Evolutionary conservation across 1,140 invertebrate species (phyloP).

Genomic region (Mya arenaria): DNA sequence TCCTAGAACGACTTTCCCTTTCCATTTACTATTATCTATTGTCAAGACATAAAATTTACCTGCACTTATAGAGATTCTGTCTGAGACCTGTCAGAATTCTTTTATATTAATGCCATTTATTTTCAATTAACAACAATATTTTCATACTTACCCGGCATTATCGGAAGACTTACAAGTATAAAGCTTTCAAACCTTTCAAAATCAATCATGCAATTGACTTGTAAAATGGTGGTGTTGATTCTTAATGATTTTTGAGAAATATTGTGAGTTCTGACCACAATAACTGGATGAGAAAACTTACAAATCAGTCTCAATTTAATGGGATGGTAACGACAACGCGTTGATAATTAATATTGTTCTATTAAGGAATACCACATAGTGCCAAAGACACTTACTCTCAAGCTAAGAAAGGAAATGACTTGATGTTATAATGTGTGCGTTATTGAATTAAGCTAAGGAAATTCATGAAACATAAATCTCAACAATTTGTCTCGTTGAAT

Average conservation of each 20-base stretch:
- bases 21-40: neutral
- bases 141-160: too few species aligned
- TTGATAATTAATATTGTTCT: too few species aligned
- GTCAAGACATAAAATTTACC: neutral
- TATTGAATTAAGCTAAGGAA: too few species aligned
- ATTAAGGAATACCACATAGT: too few species aligned
- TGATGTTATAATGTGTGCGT: too few species aligned
- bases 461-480: too few species aligned
- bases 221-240: slow-evolving; percentile 27
- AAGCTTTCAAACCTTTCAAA: slow-evolving; percentile 21
- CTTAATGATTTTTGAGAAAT: slow-evolving; percentile 27
- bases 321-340: too few species aligned
- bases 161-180: slow-evolving; percentile 22
- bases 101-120: neutral
- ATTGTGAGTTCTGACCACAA: slow-evolving; percentile 30
- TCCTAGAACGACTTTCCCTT: neutral
- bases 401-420: too few species aligned
- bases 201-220: slow-evolving; percentile 37
- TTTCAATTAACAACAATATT: slow-evolving; percentile 16
- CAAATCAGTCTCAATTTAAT: slow-evolving; percentile 28
- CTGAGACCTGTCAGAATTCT: neutral
- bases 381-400: too few species aligned
- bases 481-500: too few species aligned
- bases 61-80: neutral
- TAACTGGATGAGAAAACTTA: slow-evolving; percentile 15